Evolutionary conservation across 2,888 invertebrate genomes (phyloP).

Genomic region (Agonopterix subpropinquella): DNA sequence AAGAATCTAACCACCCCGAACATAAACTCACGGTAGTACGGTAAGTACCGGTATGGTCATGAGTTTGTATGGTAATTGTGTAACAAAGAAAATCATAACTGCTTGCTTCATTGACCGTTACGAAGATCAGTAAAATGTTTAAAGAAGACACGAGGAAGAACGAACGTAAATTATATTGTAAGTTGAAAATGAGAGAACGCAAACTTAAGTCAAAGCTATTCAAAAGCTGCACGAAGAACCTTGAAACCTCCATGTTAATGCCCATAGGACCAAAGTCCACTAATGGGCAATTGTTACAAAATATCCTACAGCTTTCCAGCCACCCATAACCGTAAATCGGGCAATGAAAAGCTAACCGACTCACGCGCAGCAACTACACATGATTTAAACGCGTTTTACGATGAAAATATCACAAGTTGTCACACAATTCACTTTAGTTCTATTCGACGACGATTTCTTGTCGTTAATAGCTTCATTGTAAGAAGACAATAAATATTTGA

Average conservation of each 20-base stretch:
- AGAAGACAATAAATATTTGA: background rate
- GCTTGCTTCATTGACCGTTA: too few relatives aligned
- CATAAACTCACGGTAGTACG: too few relatives aligned
- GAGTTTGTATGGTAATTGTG: too few relatives aligned
- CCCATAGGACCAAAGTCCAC: background rate
- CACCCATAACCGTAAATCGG: conserved; percentile 15
- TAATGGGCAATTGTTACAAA: conserved; percentile 16
- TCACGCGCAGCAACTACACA: background rate
- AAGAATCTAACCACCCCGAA: too few relatives aligned
- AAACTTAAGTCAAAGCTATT: too few relatives aligned
- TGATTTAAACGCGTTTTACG: conserved; percentile 10
- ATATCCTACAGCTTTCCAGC: conserved; percentile 8
- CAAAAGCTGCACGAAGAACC: too few relatives aligned
- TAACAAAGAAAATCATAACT: too few relatives aligned
- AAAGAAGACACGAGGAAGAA: too few relatives aligned
- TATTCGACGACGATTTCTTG: conserved; percentile 9
- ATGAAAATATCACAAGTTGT: conserved; percentile 26
- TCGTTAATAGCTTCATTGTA: conserved; percentile 13
- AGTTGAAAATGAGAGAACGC: too few relatives aligned
- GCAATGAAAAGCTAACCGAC: conserved; percentile 16
- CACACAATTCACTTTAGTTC: conserved; percentile 23
- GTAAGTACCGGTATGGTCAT: too few relatives aligned
- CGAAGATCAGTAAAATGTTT: too few relatives aligned
- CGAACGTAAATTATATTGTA: too few relatives aligned
- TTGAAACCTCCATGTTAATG: background rate